Percentiles rank a stretch among this genome's conserved stretches.
phyloP scores from a whole-genome alignment of 1,140 invertebrate species.

The Scylla paramamosain region DNA sequence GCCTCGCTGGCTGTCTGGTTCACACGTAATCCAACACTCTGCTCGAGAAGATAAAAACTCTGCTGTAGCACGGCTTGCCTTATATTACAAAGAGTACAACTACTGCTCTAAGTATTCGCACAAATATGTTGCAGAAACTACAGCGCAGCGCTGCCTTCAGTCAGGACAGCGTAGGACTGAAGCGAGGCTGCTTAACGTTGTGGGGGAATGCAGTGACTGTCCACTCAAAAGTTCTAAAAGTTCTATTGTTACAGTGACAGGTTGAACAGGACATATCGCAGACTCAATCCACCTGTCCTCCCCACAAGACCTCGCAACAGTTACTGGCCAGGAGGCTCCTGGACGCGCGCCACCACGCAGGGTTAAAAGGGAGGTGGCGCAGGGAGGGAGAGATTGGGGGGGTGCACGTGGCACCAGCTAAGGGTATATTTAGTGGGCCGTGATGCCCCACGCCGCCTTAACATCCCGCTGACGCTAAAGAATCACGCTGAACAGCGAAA shows the following conservation, averaged over 20 bases:
- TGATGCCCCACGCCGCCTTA: not conserved
- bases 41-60: slow-evolving; percentile 33
- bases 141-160: not conserved
- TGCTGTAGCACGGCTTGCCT: not conserved
- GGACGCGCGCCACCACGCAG: slow-evolving; percentile 45
- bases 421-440: slow-evolving; percentile 26
- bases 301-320: slow-evolving; percentile 46
- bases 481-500: not conserved
- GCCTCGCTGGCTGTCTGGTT: slow-evolving; percentile 65
- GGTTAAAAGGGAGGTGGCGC: not conserved
- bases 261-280: slow-evolving; percentile 26
- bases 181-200: not conserved
- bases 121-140: not conserved
- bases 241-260: slow-evolving; percentile 4
- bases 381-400: not conserved
- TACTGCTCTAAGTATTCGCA: not conserved
- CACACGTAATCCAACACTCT: slow-evolving; percentile 68
- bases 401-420: slow-evolving; percentile 44
- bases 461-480: not conserved
- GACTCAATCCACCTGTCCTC: slow-evolving; percentile 15
- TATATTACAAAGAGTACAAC: not conserved
- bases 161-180: not conserved
- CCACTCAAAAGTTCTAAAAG: slow-evolving; percentile 32
- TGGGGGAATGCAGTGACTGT: not conserved
- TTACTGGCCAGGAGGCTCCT: slow-evolving; percentile 52